Percentiles rank a stretch among this genome's conserved stretches.
Conservation (phyloP, 2,888 invertebrate species). For the Erebia aethiops region DNA sequence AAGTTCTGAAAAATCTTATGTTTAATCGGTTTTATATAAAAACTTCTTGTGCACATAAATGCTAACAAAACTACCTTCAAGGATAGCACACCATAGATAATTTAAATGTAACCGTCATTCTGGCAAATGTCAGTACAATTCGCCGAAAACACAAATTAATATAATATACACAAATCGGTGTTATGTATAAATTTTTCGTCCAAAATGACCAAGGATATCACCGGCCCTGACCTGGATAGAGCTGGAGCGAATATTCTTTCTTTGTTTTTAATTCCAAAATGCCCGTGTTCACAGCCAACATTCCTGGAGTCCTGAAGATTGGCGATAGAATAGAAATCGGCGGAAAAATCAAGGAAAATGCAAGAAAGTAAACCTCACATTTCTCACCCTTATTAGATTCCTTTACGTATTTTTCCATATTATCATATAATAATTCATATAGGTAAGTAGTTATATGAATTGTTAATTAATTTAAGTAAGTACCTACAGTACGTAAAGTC, state of each 20-base stretch:
- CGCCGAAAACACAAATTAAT: conserved; percentile 40
- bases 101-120: conserved; percentile 6
- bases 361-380: conserved; percentile 64
- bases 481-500: no score
- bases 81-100: no score
- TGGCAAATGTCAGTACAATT: conserved; percentile 26
- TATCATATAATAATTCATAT: no score
- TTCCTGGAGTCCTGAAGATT: conserved; percentile 67
- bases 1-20: no score
- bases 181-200: conserved; percentile 72
- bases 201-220: conserved; percentile 68
- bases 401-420: background rate
- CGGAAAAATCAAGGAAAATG: conserved; percentile 76
- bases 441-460: no score
- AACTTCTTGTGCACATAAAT: no score
- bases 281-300: conserved; percentile 77
- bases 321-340: conserved; percentile 77
- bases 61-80: no score
- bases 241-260: conserved; percentile 48
- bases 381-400: background rate
- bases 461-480: no score
- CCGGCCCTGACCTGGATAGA: conserved; percentile 55
- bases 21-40: no score
- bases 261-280: conserved; percentile 52
- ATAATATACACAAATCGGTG: conserved; percentile 50